Base-by-base conservation (phyloP, 2,888 invertebrate species). In the Heliconius ethilla region DNA sequence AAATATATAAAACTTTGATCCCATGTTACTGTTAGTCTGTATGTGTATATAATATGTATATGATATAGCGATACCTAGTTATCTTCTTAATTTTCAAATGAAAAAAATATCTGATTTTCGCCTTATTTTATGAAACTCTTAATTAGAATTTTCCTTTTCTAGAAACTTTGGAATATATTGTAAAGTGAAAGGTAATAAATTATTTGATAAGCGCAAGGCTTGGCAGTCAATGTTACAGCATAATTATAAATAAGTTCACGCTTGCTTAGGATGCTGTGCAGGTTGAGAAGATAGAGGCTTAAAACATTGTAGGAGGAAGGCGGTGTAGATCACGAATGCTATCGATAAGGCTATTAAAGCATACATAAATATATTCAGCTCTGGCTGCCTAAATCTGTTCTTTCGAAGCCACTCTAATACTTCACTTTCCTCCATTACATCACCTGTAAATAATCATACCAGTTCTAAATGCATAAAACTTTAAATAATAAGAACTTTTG, bases 351-450 rank as follows among this genome's bases (percentile, higher is more conserved):
- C 98, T 88, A 98, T 96, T 85, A 98, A 95, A 75, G 97, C 98
- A 90, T 98, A 98, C 98, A 98, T 98, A 90, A 98, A 98, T 84
- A 98, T 96, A 89, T 98, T 98, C 67, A 98, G 92, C 90, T 98
- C 98, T 0, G 98, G 98, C 87, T 98, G 98, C 75, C 98, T 96
- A 95, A 98, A 98, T 84, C 98, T 96, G 90, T 98, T 98, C 93
- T 98, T 98, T 84, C 98, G 96, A 83, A 98, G 94, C 98, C 98
- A 98, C 85, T 98, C 98, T 82, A 98, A 92, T 27, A 98, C 98
- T 89, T 98, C 98, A 10, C 96, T 96, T 91, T 98, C 98, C 74
- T 96, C 96, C 89, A 97, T 96, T 81, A 98, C 91, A 85, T 98
- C 97, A 84, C 98, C 97, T 97, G 90, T n/a, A 89, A 89, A 70